These are phyloP conservation scores for Rhinella marina DNA, from an alignment of 2,797 vertebrate species.

Conservation along the genomic window DNA sequence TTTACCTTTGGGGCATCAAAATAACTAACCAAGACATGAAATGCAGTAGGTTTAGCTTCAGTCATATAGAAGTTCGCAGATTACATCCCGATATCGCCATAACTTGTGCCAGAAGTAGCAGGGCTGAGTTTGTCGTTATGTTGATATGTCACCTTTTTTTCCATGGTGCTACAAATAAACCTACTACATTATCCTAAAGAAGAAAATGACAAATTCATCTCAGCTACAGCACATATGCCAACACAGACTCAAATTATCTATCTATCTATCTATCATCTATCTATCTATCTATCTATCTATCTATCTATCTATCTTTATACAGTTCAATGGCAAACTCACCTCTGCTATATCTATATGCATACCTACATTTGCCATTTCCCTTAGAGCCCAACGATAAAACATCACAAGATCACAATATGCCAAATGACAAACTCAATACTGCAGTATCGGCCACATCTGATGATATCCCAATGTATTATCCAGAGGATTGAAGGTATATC, in stretches of 20 bases:
- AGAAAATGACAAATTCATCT: not conserved
- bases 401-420: not conserved
- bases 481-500: not conserved
- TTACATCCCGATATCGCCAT: too few relatives aligned
- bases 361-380: not conserved
- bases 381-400: not conserved
- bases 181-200: not conserved
- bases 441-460: not conserved
- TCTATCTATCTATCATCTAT: not conserved
- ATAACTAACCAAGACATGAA: not conserved
- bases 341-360: not conserved
- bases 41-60: too few relatives aligned
- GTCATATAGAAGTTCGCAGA: too few relatives aligned
- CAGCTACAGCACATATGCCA: not conserved
- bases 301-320: not conserved
- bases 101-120: not conserved
- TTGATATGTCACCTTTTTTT: not conserved
- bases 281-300: not conserved
- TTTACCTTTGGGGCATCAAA: not conserved
- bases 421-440: not conserved
- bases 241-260: not conserved
- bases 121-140: not conserved
- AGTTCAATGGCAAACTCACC: not conserved
- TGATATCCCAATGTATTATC: not conserved
- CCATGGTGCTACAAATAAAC: not conserved